Percentiles rank a stretch among this genome's conserved stretches.
phyloP scores from a whole-genome alignment of 2,113 vertebrate species.

The Mirza zaza region DNA sequence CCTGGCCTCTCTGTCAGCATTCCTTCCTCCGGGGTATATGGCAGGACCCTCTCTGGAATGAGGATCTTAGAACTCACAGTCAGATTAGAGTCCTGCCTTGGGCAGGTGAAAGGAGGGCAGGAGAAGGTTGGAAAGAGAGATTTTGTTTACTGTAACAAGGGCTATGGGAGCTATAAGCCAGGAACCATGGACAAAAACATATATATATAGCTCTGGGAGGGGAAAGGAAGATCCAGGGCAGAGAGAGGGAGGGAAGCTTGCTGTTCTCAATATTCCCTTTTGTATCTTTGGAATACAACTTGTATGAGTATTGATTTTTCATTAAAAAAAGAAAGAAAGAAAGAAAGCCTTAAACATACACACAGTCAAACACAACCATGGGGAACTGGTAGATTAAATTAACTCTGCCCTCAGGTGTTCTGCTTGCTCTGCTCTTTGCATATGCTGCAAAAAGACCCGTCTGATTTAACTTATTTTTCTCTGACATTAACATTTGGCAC shows the following conservation, averaged over 20 bases:
- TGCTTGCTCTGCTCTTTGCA: background rate
- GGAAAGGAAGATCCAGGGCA: background rate
- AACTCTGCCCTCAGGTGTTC: background rate
- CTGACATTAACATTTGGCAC: background rate
- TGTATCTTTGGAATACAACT: background rate
- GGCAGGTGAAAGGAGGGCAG: too few species aligned
- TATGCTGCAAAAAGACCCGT: background rate
- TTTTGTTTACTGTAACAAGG: too few species aligned
- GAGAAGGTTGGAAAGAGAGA: too few species aligned
- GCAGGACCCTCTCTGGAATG: too few species aligned
- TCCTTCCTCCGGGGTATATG: too few species aligned
- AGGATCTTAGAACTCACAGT: too few species aligned
- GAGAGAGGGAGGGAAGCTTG: background rate
- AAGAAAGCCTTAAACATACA: background rate
- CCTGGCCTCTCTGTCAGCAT: too few species aligned
- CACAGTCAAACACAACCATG: background rate
- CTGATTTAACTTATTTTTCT: background rate
- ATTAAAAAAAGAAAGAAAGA: background rate
- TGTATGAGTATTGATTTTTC: background rate
- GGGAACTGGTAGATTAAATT: background rate
- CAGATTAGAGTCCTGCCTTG: too few species aligned
- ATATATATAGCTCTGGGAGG: background rate
- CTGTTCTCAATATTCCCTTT: background rate
- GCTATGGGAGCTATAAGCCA: too few species aligned
- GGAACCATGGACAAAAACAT: too few species aligned